Percentiles rank a stretch among this genome's conserved stretches.
Conservation (phyloP, 64 coral and sea anemone species). For the Stylophora pistillata region DNA sequence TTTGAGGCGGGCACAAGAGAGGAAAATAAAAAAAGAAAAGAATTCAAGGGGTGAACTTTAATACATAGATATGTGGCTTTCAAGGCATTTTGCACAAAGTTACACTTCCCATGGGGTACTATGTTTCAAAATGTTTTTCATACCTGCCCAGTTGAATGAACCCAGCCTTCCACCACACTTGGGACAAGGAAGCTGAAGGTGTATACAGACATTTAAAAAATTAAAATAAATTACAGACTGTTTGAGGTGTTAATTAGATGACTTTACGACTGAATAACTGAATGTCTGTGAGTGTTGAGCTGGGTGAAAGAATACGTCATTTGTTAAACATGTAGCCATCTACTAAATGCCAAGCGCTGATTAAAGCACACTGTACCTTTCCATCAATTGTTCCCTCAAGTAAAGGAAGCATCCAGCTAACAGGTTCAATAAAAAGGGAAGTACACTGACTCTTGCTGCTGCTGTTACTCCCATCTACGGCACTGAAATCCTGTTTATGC, state of each 20-base stretch:
- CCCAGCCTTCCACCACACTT: slow-evolving; percentile 90
- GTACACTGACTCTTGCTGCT: slow-evolving; percentile 38
- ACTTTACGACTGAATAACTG: no score
- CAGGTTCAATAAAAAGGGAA: slow-evolving; percentile 83
- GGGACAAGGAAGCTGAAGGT: slow-evolving; percentile 74
- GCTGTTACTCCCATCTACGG: background rate
- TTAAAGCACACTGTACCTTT: slow-evolving; percentile 50
- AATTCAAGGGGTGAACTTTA: no score
- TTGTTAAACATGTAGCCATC: no score
- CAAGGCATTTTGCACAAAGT: no score
- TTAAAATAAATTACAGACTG: background rate
- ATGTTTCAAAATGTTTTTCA: background rate
- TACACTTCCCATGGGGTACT: background rate
- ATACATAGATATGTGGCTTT: no score
- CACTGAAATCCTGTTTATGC: slow-evolving; percentile 43
- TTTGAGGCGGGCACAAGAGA: no score
- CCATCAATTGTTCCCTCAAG: slow-evolving; percentile 78
- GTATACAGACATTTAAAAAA: background rate
- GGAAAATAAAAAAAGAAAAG: no score
- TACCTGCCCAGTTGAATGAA: slow-evolving; percentile 95
- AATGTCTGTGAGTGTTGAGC: no score
- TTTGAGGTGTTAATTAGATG: no score
- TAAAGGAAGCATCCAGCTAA: slow-evolving; percentile 75
- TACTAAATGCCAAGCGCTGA: no score
- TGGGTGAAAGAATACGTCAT: no score